These are phyloP conservation scores for Heterohyrax brucei DNA, from an alignment of 2,797 vertebrate genomes.

Conservation along the genomic window DNA sequence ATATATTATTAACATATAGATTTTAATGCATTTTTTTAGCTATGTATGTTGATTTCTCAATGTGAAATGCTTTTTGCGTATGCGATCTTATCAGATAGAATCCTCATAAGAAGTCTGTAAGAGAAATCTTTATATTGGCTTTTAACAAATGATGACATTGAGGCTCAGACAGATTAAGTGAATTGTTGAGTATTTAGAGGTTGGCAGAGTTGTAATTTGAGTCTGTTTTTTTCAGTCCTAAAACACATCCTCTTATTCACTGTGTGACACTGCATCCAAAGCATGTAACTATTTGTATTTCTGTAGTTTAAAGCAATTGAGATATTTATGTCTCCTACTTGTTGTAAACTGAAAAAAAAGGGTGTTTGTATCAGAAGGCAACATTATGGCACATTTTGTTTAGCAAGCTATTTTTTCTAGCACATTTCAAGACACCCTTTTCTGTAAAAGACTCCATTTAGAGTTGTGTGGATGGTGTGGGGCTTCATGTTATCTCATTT, in stretches of 20 bases:
- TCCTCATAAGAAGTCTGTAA: not conserved
- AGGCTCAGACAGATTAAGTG: slow-evolving; percentile 20
- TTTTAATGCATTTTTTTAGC: slow-evolving; percentile 51
- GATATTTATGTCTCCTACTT: slow-evolving; percentile 34
- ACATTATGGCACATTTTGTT: slow-evolving; percentile 46
- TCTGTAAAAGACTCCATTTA: slow-evolving; percentile 45
- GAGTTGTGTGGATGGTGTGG: slow-evolving; percentile 1
- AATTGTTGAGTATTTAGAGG: slow-evolving; percentile 7
- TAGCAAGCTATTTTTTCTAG: slow-evolving; percentile 47
- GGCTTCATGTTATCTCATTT: not conserved
- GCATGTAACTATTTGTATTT: slow-evolving; percentile 33
- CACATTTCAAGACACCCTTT: slow-evolving; percentile 28
- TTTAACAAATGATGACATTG: slow-evolving; percentile 25
- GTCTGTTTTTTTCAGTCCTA: slow-evolving; percentile 49
- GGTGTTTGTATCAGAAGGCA: slow-evolving; percentile 51
- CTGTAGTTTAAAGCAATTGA: slow-evolving; percentile 68
- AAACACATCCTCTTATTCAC: slow-evolving; percentile 29
- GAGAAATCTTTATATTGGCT: slow-evolving; percentile 31
- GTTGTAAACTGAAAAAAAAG: slow-evolving; percentile 56
- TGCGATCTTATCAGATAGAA: slow-evolving; percentile 17
- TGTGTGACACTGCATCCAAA: not conserved
- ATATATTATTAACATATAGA: slow-evolving; percentile 48
- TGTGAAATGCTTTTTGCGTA: slow-evolving; percentile 40
- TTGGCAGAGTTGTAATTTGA: slow-evolving; percentile 59
- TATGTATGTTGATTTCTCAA: not conserved